Evolutionary conservation across 2,113 vertebrate species (phyloP), one percentile per base, ranked within the genome.

Genomic region (Turdus rufiventris): DNA sequence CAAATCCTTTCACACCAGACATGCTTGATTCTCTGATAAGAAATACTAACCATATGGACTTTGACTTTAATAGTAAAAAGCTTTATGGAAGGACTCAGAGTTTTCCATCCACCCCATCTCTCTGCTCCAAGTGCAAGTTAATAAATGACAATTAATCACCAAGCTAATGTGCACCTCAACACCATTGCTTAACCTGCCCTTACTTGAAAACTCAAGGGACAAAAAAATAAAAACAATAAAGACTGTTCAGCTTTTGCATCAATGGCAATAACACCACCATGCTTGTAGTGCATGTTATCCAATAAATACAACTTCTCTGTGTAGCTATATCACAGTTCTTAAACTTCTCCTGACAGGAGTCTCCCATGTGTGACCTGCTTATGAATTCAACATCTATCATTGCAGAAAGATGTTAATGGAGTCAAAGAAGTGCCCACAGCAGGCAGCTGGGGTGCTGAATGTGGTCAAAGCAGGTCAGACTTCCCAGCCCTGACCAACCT

Each of bases 21-120:
- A 60, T 48, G 62, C 60, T 53, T 48, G 85, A 85, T 66, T 67
- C 29, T 88, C 71, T 51, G 91, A 94, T 94, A 96, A 91, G 85
- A 72, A 83, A 79, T 19, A 57, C 60, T 10, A 85, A 70, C 66
- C 76, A n/a, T 36, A 56, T 34, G 96, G 85, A 95, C 96, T 97
- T 96, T 95, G 94, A 33, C 63, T 95, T 93, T 80, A 79, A 89
- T 93, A 92, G 74, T 93, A 88, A 93, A 91, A 75, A 85, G 58
- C 43, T 45, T 70, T 62, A 85, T 54, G 67, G 79, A 87, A 96
- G n/a, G 15, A 50, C 42, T 79, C 6, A 5, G 54, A 79, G 54
- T 66, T 85, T 85, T 76, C 42, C 38, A 78, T 29, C 14, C 1
- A 0, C 19, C 81, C 47, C 79, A 58, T 40, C 40, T 93, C 74